These are phyloP conservation scores for Hiodon tergisus DNA, from an alignment of 2,113 vertebrate genomes.

Conservation along the genomic window DNA sequence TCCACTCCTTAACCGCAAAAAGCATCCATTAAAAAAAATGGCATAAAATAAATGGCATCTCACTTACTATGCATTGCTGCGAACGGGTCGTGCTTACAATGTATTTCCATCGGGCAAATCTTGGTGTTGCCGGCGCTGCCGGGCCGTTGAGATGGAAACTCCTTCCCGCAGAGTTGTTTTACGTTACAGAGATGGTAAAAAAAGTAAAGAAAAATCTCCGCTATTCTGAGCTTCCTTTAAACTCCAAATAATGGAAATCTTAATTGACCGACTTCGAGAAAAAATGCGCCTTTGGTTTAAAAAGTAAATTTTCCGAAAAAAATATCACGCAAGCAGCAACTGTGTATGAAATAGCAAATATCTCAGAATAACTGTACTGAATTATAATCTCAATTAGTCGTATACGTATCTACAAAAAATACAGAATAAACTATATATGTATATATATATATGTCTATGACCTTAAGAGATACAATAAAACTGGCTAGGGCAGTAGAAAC, in stretches of 20 bases:
- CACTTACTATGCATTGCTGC: conserved; percentile 99
- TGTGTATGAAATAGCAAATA: not conserved
- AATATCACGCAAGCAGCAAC: not conserved
- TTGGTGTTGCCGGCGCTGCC: conserved; percentile 34
- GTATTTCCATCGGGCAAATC: conserved; percentile 85
- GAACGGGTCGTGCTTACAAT: conserved; percentile 99
- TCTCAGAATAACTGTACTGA: not conserved
- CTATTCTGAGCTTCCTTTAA: not conserved
- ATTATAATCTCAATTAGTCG: not conserved
- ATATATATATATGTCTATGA: not conserved
- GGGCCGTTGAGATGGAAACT: conserved; percentile 32
- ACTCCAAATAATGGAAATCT: not conserved
- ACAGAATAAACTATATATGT: not conserved
- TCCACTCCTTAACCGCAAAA: too few relatives aligned
- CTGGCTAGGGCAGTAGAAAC: too few relatives aligned
- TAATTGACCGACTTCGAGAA: not conserved
- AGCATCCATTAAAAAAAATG: not conserved
- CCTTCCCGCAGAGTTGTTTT: conserved; percentile 25
- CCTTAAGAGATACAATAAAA: not conserved
- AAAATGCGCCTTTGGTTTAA: not conserved
- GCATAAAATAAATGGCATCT: not conserved
- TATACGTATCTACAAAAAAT: not conserved
- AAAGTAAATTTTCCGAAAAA: conserved; percentile 11
- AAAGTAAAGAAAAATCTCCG: not conserved
- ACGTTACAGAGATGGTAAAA: not conserved